phyloP scores from a whole-genome alignment of 2,113 vertebrate genomes.

The Corapipo altera region DNA sequence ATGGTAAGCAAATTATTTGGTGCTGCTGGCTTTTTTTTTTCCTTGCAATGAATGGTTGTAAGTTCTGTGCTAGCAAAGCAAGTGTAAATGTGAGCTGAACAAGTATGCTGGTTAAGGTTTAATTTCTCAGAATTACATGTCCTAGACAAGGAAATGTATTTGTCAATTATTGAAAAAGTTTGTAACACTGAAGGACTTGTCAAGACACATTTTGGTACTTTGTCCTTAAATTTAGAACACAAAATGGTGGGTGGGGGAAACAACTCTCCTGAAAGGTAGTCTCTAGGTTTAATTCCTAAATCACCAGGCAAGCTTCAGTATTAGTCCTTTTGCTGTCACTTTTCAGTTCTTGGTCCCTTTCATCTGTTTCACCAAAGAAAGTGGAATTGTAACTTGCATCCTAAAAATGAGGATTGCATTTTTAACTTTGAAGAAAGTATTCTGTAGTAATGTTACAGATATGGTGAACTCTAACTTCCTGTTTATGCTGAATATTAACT shows the following conservation, averaged over 20 bases:
- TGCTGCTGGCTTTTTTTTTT: background rate
- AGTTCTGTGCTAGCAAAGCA: background rate
- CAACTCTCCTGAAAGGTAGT: background rate
- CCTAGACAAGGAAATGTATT: background rate
- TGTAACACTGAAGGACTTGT: background rate
- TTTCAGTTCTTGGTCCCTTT: background rate
- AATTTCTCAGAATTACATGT: background rate
- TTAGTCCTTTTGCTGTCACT: background rate
- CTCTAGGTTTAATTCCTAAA: background rate
- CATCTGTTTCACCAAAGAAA: background rate
- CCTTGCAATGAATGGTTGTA: background rate
- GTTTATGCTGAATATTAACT: background rate
- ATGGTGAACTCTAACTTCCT: background rate
- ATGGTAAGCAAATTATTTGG: background rate
- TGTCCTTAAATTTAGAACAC: background rate
- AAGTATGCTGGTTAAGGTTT: background rate
- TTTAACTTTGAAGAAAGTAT: background rate
- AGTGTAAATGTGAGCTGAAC: background rate
- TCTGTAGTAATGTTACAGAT: background rate
- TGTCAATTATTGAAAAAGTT: background rate
- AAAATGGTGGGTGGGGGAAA: background rate
- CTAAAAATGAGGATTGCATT: background rate
- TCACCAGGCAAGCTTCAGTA: background rate
- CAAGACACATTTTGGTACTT: background rate
- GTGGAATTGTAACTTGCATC: background rate